Percentiles rank a stretch among this genome's conserved stretches.
Conservation (phyloP, 2,113 vertebrate species). For the Vireo altiloquus region DNA sequence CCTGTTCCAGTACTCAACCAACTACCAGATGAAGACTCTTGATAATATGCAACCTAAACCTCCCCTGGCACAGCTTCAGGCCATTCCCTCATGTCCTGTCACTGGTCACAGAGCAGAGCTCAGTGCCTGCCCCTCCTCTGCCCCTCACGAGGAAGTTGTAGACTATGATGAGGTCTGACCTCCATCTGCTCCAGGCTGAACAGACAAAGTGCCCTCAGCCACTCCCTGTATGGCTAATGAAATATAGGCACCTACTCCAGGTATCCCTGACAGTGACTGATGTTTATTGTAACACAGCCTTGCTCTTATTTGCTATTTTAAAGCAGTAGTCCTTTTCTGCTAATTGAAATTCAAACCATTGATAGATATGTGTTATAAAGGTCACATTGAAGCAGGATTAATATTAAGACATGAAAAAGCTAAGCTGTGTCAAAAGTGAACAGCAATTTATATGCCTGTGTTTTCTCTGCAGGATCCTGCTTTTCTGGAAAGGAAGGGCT, state of each 20-base stretch:
- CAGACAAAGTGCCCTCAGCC: fast-evolving
- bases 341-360: neutral
- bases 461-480: neutral
- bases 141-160: fast-evolving
- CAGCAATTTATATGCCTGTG: too few relatives aligned
- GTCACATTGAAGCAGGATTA: neutral
- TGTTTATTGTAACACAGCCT: neutral
- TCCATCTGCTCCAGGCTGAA: neutral
- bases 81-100: fast-evolving
- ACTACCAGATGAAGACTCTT: neutral
- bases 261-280: neutral
- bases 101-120: neutral
- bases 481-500: neutral
- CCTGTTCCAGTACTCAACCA: fast-evolving
- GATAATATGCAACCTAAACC: neutral
- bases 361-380: neutral
- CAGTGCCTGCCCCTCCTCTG: neutral
- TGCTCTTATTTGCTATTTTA: neutral
- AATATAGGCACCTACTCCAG: neutral
- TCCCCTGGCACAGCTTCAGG: neutral
- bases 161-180: neutral
- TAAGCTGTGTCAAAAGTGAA: neutral
- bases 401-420: neutral
- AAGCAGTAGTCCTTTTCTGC: neutral
- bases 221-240: neutral